Evolutionary conservation across 2,888 invertebrate genomes (phyloP), one percentile per base, ranked within the genome.

Genomic region (Podotricha telesiphe): DNA sequence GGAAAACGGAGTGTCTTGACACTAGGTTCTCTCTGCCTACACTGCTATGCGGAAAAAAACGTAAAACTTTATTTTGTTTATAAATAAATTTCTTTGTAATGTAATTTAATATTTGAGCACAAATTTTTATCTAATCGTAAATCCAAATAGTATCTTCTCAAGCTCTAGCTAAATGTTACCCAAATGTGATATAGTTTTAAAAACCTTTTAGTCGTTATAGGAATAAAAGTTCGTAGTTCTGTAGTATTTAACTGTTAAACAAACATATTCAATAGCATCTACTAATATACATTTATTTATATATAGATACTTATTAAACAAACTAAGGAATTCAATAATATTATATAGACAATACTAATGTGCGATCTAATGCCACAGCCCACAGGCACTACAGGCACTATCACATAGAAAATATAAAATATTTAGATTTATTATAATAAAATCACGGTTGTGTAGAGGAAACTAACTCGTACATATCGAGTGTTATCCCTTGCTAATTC

Each of bases 361-460:
- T 19, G 61, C 17, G 34, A n/a, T 8, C 34, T 62, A 34, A n/a
- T n/a, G n/a, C n/a, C n/a, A n/a, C n/a, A n/a, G n/a, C n/a, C 61
- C 48, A 62, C 47, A 59, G 40, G 58, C 40, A 48, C 28, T 10
- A 48, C 22, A 34, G 28, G 48, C 48, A 62, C 61, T 28, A 3
- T 40, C 22, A 45, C 17, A 28, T 45, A 47, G 22, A 47, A 34
- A 47, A 2, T 19, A 48, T n/a, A n/a, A n/a, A n/a, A n/a, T n/a
- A n/a, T 40, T 15, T 66, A 66, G 48, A 40, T 50, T 11, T 34
- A 34, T 47, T 22, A 17, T 62, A 28, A 53, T 51, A 53, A 61
- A 42, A 34, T 47, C 67, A 53, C 51, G 67, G 67, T 67, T 67
- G 61, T 61, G 51, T 67, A 61, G 67, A 42, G 48, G 45, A 40